Base-by-base conservation (phyloP, 2,888 invertebrate genomes). In the Steinernema hermaphroditum region DNA sequence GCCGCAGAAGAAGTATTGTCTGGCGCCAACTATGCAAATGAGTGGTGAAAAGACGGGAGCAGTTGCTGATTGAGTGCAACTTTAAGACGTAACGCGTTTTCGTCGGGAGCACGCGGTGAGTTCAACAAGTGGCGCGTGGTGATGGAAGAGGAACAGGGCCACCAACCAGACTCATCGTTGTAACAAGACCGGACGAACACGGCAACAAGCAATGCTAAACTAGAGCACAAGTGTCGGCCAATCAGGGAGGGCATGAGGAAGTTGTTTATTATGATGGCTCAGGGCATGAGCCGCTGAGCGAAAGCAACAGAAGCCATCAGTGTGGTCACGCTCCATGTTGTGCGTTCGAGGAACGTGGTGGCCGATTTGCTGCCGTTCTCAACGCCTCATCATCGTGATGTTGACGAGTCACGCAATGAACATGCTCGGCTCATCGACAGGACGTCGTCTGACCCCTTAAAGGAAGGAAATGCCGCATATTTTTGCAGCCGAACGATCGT, bases 381-480 rank as follows among this genome's bases (percentile, higher is more conserved):
- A 50, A 19, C 24, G 19, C 50, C 19, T 50, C 50, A 50, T 9
- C 24, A 24, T 9, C 22, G 24, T 9, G 50, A 19, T 19, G 50
- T 46, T 46, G 46, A 22, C 50, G 50, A 22, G 37, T 37, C 37
- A 37, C 54, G 54, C 24, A 54, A 27, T 54, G 12, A 27, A 12
- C 46, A 46, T 46, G 46, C 46, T 46, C n/a, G n/a, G 46, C 16
- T 46, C 9, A 4, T 46, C 46, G 16, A 46, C 46, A 37, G 4
- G 37, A 37, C 12, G 37, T 37, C 37, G 37, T 16, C 32, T 62
- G 62, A 62, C 62, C 62, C 62, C 62, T 62, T 62, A 27, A 29
- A 22, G 32, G 32, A 32, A 32, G 62, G 62, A 62, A 62, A 62
- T 62, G 62, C 62, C 62, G 62, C 62, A 62, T 32, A 62, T 62